These are phyloP conservation scores for Arremon aurantiirostris DNA, from an alignment of 2,797 vertebrate species.

Conservation along the genomic window DNA sequence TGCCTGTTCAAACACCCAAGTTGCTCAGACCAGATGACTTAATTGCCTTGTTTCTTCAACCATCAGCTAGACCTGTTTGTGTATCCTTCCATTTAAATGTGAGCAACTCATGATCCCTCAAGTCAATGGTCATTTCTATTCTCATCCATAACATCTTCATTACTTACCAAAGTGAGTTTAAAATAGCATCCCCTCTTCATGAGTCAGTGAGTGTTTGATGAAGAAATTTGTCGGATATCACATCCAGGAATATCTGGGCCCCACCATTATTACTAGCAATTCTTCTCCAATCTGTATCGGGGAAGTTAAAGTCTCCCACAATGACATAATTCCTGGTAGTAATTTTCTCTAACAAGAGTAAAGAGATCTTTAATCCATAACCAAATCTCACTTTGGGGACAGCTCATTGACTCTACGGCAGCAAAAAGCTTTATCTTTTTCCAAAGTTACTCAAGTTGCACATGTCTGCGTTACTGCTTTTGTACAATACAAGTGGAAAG, in stretches of 20 bases:
- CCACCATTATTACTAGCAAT: slow-evolving; percentile 71
- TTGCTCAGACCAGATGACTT: background rate
- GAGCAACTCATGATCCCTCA: slow-evolving; percentile 33
- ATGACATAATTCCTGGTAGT: slow-evolving; percentile 68
- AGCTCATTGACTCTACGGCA: slow-evolving; percentile 40
- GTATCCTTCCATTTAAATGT: slow-evolving; percentile 4
- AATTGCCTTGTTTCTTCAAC: background rate
- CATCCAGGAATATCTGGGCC: slow-evolving; percentile 70
- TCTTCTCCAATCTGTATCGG: slow-evolving; percentile 71
- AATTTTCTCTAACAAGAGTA: slow-evolving; percentile 68
- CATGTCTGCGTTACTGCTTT: background rate
- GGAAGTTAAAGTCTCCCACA: slow-evolving; percentile 71
- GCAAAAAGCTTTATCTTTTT: slow-evolving; percentile 1
- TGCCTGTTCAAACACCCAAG: background rate
- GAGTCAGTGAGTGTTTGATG: slow-evolving; percentile 68
- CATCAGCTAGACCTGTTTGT: background rate
- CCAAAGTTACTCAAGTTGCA: background rate
- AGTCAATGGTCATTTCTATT: slow-evolving; percentile 52
- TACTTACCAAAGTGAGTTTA: slow-evolving; percentile 67
- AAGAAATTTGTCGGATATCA: slow-evolving; percentile 67
- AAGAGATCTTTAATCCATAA: slow-evolving; percentile 70
- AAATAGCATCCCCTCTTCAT: slow-evolving; percentile 69
- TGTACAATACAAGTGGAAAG: background rate
- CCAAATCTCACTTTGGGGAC: slow-evolving; percentile 57
- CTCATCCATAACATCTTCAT: slow-evolving; percentile 58